These are phyloP conservation scores for Rhegmatorhina hoffmannsi DNA, from an alignment of 2,113 vertebrate species.

Conservation along the genomic window DNA sequence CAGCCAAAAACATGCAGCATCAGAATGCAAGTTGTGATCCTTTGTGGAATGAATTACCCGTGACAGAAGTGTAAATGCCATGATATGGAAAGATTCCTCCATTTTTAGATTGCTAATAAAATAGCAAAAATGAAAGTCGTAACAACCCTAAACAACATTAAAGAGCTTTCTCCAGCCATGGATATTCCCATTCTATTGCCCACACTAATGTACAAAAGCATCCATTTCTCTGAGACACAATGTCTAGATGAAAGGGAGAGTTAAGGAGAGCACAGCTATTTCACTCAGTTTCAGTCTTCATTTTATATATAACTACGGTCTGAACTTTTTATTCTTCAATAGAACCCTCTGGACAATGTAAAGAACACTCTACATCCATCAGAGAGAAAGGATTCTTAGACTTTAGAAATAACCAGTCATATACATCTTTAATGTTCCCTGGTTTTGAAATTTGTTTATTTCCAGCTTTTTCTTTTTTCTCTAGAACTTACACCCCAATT, in stretches of 20 bases:
- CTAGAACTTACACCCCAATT: neutral
- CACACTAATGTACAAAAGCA: neutral
- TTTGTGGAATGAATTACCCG: neutral
- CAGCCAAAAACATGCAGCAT: neutral
- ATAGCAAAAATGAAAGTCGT: neutral
- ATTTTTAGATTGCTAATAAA: neutral
- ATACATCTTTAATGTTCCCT: neutral
- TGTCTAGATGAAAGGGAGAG: neutral
- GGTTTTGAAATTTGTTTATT: neutral
- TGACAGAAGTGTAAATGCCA: neutral
- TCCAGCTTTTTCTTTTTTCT: neutral
- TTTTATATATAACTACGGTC: neutral
- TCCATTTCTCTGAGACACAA: neutral
- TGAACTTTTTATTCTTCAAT: neutral
- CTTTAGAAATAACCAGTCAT: neutral
- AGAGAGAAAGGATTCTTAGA: neutral
- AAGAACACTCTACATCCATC: neutral
- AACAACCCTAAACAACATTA: neutral
- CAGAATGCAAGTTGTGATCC: neutral
- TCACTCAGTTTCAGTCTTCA: neutral
- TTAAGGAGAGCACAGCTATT: neutral
- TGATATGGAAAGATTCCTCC: neutral
- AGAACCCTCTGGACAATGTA: neutral
- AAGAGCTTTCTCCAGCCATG: neutral
- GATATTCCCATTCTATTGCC: neutral